Conservation (phyloP, 2,113 vertebrate genomes). For the Podarcis cretensis region DNA sequence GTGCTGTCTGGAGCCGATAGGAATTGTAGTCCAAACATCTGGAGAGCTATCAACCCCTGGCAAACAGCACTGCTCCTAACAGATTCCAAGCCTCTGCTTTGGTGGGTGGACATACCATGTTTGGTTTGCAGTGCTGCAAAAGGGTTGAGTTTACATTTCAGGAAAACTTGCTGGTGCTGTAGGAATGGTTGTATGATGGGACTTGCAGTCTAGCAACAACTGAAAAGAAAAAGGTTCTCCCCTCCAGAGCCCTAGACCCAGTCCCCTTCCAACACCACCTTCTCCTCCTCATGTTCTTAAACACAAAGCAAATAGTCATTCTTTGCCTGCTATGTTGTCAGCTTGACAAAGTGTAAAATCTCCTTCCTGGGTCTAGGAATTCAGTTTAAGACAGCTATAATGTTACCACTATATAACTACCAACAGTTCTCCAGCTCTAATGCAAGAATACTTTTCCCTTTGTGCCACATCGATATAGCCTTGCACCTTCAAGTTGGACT, state of each 20-base stretch:
- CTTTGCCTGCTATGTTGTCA: neutral
- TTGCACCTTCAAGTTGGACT: neutral
- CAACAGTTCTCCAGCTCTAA: neutral
- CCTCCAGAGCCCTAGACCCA: neutral
- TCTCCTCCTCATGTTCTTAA: neutral
- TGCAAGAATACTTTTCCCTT: neutral
- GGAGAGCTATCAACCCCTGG: too few relatives aligned
- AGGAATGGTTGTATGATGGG: too few relatives aligned
- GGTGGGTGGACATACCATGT: too few relatives aligned
- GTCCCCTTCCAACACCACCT: neutral
- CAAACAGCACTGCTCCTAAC: neutral
- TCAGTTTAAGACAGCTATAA: neutral
- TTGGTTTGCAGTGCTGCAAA: too few relatives aligned
- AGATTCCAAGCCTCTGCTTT: neutral
- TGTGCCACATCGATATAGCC: neutral
- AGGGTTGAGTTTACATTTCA: too few relatives aligned
- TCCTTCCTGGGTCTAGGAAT: neutral
- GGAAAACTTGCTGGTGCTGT: too few relatives aligned
- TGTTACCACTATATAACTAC: neutral
- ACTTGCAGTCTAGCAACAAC: too few relatives aligned
- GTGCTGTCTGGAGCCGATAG: too few relatives aligned
- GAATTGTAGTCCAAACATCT: too few relatives aligned
- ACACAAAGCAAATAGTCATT: neutral
- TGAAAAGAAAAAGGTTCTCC: neutral
- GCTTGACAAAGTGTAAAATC: neutral